Percentiles rank a stretch among this genome's conserved stretches.
Evolutionary conservation across 1,140 invertebrate species (phyloP).

Genomic region (Drosophila sechellia): DNA sequence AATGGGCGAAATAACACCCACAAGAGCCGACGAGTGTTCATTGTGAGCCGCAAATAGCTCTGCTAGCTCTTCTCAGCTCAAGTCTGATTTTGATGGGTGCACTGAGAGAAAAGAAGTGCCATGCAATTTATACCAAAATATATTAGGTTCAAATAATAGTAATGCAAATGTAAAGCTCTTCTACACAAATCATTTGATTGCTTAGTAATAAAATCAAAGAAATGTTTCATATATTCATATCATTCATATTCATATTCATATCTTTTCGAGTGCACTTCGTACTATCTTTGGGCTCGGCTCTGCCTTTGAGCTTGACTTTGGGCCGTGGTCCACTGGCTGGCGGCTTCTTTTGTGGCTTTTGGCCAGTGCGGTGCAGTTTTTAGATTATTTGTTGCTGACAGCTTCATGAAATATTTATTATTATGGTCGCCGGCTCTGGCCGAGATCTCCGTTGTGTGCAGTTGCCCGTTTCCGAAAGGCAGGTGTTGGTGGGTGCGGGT

Average conservation of each 20-base stretch:
- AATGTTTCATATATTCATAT: too few relatives aligned
- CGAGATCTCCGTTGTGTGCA: constrained; percentile 24
- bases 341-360: constrained; percentile 76
- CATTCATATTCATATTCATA: too few relatives aligned
- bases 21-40: constrained; percentile 34
- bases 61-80: constrained; percentile 25
- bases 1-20: constrained; percentile 30
- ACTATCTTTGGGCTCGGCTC: constrained; percentile 39
- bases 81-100: constrained; percentile 39
- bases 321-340: constrained; percentile 46
- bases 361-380: constrained; percentile 70
- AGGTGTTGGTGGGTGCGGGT: constrained; percentile 56
- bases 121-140: too few relatives aligned
- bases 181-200: too few relatives aligned
- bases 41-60: constrained; percentile 39
- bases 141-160: too few relatives aligned
- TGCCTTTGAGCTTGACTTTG: constrained; percentile 40
- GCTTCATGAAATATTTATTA: constrained; percentile 84
- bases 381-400: constrained; percentile 83
- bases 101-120: constrained; percentile 11
- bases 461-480: constrained; percentile 15
- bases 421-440: constrained; percentile 57
- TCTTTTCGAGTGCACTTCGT: neutral
- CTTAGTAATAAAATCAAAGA: too few relatives aligned
- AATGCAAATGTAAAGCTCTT: too few relatives aligned